Conservation (phyloP, 2,113 vertebrate genomes). For the Eonycteris spelaea region DNA sequence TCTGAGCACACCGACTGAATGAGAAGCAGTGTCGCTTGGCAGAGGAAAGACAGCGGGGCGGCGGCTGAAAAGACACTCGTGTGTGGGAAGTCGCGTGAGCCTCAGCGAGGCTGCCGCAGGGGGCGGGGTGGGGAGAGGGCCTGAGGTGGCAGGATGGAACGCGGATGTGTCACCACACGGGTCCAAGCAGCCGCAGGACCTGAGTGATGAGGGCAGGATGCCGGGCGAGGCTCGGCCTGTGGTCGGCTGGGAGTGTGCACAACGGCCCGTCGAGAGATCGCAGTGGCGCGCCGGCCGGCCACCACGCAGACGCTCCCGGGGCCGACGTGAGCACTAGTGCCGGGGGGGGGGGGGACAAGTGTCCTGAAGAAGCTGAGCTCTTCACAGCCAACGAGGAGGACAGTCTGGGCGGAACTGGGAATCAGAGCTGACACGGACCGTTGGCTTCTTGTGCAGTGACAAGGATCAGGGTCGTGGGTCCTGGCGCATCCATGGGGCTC, state of each 20-base stretch:
- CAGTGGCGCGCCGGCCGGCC: no score
- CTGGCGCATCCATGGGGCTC: accelerated
- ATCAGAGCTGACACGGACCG: accelerated
- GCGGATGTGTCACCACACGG: background rate
- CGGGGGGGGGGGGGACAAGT: background rate
- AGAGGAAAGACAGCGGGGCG: accelerated
- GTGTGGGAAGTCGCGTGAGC: accelerated
- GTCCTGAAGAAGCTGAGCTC: no score
- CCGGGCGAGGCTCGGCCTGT: background rate
- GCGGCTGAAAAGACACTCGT: background rate
- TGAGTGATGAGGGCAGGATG: no score
- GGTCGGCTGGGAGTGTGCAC: background rate
- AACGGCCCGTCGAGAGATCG: accelerated
- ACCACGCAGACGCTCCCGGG: accelerated
- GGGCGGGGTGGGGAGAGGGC: no score
- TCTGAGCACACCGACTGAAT: background rate
- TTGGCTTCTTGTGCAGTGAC: accelerated
- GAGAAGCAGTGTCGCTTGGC: background rate
- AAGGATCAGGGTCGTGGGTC: background rate
- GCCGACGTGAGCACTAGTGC: accelerated
- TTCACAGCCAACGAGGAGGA: accelerated
- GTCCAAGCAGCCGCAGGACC: no score
- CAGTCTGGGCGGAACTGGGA: background rate
- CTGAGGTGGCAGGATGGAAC: no score
- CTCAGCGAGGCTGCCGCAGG: background rate